Evolutionary conservation across 2,113 vertebrate genomes (phyloP).

Genomic region (Tauraco erythrolophus): DNA sequence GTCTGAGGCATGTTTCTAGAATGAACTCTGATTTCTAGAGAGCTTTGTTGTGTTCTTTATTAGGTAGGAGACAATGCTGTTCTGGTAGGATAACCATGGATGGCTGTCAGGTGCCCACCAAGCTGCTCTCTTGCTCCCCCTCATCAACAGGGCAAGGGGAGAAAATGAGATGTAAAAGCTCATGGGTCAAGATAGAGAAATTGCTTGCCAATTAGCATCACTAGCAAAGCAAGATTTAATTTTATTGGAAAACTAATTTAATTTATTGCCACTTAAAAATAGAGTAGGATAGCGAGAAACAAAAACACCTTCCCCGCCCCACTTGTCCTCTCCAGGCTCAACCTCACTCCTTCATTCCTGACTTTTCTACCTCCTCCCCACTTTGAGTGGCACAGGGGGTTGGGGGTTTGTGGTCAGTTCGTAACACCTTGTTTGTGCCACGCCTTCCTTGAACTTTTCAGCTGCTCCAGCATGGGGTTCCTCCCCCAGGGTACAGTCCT

Average conservation of each 20-base stretch:
- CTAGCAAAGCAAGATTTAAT: neutral
- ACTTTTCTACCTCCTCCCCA: fast-evolving
- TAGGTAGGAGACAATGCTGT: neutral
- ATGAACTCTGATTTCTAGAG: neutral
- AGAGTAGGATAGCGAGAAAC: neutral
- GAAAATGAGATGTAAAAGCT: neutral
- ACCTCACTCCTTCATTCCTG: neutral
- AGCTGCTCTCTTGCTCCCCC: neutral
- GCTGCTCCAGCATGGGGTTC: neutral
- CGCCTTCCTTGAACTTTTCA: neutral
- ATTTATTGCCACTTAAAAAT: neutral
- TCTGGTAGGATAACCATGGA: neutral
- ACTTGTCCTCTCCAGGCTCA: neutral
- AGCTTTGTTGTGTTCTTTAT: neutral
- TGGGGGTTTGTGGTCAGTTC: neutral
- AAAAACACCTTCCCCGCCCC: neutral
- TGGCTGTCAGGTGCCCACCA: neutral
- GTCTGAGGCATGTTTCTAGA: neutral
- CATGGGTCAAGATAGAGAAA: neutral
- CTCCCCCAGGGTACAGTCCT: neutral
- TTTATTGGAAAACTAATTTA: neutral
- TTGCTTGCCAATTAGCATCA: neutral
- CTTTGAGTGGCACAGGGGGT: fast-evolving
- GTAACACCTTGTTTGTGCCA: neutral
- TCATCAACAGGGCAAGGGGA: neutral